These are phyloP conservation scores for Oscheius myriophilus DNA, from an alignment of 2,888 invertebrate species.

Conservation along the genomic window DNA sequence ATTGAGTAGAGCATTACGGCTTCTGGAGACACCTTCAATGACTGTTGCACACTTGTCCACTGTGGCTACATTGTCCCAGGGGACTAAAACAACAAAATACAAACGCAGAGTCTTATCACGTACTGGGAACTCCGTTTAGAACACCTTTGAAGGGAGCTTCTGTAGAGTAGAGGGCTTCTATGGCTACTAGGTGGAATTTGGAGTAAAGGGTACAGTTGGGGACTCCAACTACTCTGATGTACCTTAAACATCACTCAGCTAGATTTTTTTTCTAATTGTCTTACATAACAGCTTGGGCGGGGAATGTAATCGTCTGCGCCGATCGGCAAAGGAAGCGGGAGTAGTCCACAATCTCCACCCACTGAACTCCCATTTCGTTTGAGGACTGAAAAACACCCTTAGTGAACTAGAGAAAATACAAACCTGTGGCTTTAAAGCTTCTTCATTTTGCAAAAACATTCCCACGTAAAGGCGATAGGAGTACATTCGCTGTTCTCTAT, in stretches of 20 bases:
- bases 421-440: background rate
- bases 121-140: conserved; percentile 8
- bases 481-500: conserved; percentile 88
- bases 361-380: conserved; percentile 74
- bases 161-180: conserved; percentile 87
- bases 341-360: conserved; percentile 92
- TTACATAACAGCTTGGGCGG: conserved; percentile 83
- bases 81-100: conserved; percentile 75
- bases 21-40: conserved; percentile 92
- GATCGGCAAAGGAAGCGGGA: conserved; percentile 90
- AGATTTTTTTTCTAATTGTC: conserved; percentile 35
- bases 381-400: background rate
- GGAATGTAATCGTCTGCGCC: conserved; percentile 94
- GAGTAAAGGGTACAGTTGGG: conserved; percentile 90
- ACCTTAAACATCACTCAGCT: too few relatives aligned
- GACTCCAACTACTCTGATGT: conserved; percentile 80
- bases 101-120: conserved; percentile 70
- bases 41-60: conserved; percentile 89
- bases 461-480: conserved; percentile 78
- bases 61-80: conserved; percentile 90
- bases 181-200: conserved; percentile 89
- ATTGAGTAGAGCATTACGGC: conserved; percentile 91
- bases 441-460: background rate
- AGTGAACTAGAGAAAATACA: background rate
- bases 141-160: conserved; percentile 71